Conservation (phyloP, 1,140 invertebrate species). For the Chelonus insularis region DNA sequence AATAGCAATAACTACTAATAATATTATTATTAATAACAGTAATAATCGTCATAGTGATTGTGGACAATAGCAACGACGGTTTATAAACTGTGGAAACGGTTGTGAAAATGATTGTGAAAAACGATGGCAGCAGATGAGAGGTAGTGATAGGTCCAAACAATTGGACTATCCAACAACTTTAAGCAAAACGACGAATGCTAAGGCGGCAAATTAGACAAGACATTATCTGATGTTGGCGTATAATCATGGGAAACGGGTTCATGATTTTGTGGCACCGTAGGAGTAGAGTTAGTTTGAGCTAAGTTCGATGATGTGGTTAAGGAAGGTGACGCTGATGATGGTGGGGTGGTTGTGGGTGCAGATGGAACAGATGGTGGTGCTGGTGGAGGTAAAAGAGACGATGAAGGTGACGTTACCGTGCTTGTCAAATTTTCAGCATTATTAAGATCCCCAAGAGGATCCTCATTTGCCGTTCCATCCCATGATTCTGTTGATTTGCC, state of each 20-base stretch:
- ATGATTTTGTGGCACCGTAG: conserved; percentile 10
- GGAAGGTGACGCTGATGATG: conserved; percentile 15
- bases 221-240: conserved; percentile 47
- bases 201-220: conserved; percentile 54
- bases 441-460: conserved; percentile 34
- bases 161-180: conserved; percentile 26
- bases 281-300: background rate
- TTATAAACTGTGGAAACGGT: conserved; percentile 1
- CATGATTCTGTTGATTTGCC: conserved; percentile 47
- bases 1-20: background rate
- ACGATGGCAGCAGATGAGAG: conserved; percentile 23
- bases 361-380: conserved; percentile 10
- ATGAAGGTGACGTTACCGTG: conserved; percentile 26
- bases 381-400: conserved; percentile 34
- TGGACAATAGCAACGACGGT: background rate
- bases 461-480: conserved; percentile 38
- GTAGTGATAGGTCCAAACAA: conserved; percentile 17
- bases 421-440: conserved; percentile 32
- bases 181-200: conserved; percentile 45
- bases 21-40: conserved; percentile 4
- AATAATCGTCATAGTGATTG: background rate
- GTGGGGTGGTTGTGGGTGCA: conserved; percentile 19
- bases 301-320: conserved; percentile 4
- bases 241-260: conserved; percentile 20
- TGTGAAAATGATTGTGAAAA: conserved; percentile 5